Evolutionary conservation across 2,797 vertebrate species (phyloP).

Genomic region (Alauda arvensis): DNA sequence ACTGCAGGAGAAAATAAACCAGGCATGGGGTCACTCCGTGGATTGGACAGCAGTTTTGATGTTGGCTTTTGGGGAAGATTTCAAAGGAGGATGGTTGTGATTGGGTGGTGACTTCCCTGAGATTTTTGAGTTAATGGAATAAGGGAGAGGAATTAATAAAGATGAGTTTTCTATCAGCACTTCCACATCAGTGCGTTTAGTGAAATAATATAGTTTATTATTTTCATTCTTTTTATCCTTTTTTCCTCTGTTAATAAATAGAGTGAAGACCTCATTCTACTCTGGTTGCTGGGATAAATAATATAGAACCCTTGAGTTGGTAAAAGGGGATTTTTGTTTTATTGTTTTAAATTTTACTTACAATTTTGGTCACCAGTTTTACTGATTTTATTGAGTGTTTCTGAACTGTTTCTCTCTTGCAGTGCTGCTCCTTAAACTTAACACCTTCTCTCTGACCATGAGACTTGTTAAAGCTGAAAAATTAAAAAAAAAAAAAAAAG

Average conservation of each 20-base stretch:
- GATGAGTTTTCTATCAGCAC: not conserved
- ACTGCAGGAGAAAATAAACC: not conserved
- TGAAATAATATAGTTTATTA: not conserved
- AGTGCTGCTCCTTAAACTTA: not conserved
- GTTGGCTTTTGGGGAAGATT: not conserved
- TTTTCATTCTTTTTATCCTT: not conserved
- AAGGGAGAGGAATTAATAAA: not conserved
- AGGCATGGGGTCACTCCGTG: not conserved
- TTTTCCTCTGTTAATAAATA: conserved; percentile 15
- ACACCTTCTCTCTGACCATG: not conserved
- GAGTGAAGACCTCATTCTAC: not conserved
- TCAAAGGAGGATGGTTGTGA: not conserved
- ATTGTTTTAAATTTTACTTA: conserved; percentile 1
- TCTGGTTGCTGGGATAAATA: conserved; percentile 17
- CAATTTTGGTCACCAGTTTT: not conserved
- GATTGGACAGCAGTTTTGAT: not conserved
- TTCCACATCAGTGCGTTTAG: not conserved
- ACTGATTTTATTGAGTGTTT: conserved; percentile 21
- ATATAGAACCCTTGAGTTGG: not conserved
- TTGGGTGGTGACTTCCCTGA: not conserved
- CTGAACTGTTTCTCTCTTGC: not conserved
- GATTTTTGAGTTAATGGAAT: not conserved
- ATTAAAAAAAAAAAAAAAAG: not conserved
- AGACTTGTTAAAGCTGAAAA: not conserved
- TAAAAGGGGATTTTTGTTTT: not conserved